Percentiles rank a stretch among this genome's conserved stretches.
Conservation (phyloP, 2,888 invertebrate genomes). For the Listrodromus nycthemerus region DNA sequence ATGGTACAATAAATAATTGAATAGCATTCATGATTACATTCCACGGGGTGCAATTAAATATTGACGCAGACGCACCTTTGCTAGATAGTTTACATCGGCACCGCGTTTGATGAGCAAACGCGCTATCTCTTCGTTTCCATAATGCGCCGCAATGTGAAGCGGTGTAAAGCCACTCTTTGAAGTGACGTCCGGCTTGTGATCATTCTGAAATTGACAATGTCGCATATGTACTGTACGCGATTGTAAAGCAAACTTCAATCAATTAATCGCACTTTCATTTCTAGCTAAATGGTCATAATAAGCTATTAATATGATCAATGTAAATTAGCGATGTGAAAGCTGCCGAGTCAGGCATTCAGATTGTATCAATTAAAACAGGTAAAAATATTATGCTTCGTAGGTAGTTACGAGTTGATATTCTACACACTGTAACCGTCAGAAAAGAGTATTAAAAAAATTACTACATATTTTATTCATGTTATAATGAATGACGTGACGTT, state of each 20-base stretch:
- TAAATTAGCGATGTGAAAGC: neutral
- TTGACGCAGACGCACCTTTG: conserved; percentile 87
- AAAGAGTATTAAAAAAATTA: conserved; percentile 1
- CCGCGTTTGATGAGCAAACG: conserved; percentile 94
- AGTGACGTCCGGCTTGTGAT: conserved; percentile 98
- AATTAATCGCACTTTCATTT: conserved; percentile 14
- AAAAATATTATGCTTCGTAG: conserved; percentile 1
- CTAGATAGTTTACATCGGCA: conserved; percentile 97
- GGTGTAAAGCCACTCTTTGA: conserved; percentile 99
- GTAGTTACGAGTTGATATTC: neutral
- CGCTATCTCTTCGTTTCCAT: conserved; percentile 98
- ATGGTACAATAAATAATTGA: neutral
- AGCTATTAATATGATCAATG: neutral
- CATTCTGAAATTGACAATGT: conserved; percentile 87
- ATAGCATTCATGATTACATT: neutral
- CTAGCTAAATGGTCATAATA: neutral
- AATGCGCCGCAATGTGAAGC: conserved; percentile 98
- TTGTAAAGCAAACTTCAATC: neutral
- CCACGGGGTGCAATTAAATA: neutral
- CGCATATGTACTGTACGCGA: neutral
- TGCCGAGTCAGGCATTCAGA: neutral
- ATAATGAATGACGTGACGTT: conserved; percentile 3
- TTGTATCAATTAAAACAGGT: conserved; percentile 5
- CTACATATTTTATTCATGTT: conserved; percentile 10
- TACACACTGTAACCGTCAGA: neutral